phyloP scores from a whole-genome alignment of 1,140 invertebrate species.

The Zaprionus capensis region DNA sequence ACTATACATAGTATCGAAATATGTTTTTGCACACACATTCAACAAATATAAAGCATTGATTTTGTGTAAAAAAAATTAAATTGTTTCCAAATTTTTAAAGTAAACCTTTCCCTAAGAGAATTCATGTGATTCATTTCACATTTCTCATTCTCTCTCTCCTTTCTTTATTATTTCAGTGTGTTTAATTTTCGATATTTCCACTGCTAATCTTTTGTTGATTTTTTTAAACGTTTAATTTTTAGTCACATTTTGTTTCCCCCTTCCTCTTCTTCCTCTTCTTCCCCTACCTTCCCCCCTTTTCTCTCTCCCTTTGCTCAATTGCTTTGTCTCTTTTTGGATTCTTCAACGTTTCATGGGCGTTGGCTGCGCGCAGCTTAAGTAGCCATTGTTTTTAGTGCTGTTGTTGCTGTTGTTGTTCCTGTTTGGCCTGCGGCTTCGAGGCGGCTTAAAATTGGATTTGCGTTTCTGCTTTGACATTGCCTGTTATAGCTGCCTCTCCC shows the following conservation, averaged over 20 bases:
- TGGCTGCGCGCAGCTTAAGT: constrained; percentile 56
- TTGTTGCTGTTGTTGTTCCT: constrained; percentile 51
- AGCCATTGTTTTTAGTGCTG: constrained; percentile 73
- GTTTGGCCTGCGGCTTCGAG: constrained; percentile 72
- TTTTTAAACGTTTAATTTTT: constrained; percentile 64
- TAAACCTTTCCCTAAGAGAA: not conserved
- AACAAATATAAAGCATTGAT: too few species aligned
- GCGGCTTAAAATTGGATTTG: constrained; percentile 80
- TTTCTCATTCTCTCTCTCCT: not conserved
- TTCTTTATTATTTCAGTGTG: not conserved
- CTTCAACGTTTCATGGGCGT: constrained; percentile 22
- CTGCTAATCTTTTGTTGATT: constrained; percentile 4
- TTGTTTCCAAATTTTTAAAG: too few species aligned
- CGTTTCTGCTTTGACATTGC: constrained; percentile 68
- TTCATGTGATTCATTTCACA: not conserved
- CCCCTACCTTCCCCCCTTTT: not conserved
- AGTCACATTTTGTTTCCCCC: constrained; percentile 41
- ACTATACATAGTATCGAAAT: too few species aligned
- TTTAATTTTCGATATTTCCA: not conserved
- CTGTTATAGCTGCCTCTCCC: constrained; percentile 32
- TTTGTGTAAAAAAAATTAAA: too few species aligned
- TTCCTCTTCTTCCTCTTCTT: not conserved
- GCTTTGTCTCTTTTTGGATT: not conserved
- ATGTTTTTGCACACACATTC: too few species aligned
- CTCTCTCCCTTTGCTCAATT: not conserved